Percentiles rank a stretch among this genome's conserved stretches.
phyloP scores from a whole-genome alignment of 1,140 invertebrate genomes.

The Atta cephalotes region DNA sequence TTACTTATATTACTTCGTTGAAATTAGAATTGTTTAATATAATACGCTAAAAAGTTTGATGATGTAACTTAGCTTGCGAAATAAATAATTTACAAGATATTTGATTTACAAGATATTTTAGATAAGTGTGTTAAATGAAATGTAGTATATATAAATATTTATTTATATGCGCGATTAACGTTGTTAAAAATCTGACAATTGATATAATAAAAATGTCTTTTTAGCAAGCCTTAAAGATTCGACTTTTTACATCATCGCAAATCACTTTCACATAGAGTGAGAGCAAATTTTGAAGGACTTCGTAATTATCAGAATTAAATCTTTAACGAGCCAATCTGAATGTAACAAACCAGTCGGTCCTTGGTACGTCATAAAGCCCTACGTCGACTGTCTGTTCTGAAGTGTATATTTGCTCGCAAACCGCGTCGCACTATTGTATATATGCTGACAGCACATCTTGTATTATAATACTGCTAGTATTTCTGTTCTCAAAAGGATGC shows the following conservation, averaged over 20 bases:
- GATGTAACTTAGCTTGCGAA: neutral
- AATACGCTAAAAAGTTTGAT: neutral
- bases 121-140: neutral
- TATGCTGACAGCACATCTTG: neutral
- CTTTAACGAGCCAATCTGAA: constrained; percentile 34
- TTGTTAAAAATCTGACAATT: neutral
- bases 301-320: constrained; percentile 1
- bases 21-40: neutral
- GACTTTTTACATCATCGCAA: neutral
- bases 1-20: neutral
- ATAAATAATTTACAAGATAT: neutral
- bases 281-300: constrained; percentile 34
- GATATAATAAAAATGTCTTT: neutral
- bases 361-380: constrained; percentile 30
- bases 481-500: constrained; percentile 2
- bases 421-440: constrained; percentile 20
- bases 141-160: neutral
- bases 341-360: constrained; percentile 34
- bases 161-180: neutral
- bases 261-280: constrained; percentile 6
- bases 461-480: neutral
- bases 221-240: neutral
- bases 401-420: constrained; percentile 37
- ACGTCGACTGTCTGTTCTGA: constrained; percentile 9
- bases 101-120: neutral